Evolutionary conservation across 2,888 invertebrate species (phyloP), one percentile per base, ranked within the genome.

Genomic region (Agonopterix subpropinquella): DNA sequence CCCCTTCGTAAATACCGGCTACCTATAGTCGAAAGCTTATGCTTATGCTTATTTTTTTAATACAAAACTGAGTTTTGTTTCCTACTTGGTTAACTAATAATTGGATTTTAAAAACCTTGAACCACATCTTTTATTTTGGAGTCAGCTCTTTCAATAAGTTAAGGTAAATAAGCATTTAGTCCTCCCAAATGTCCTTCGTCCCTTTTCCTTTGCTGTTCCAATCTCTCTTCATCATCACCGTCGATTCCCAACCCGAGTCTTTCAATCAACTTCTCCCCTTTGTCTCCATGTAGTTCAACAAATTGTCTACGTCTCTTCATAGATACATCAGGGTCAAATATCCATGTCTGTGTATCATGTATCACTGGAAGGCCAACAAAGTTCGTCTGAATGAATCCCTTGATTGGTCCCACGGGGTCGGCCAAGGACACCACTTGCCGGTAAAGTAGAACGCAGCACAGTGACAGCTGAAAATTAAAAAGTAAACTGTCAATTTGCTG

Each of bases 281-380:
- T 89, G 52, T 84, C 82, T 0, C 94, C 94, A 63, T 94, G 90
- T 1, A 91, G 62, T 53, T 86, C 89, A 53, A 91, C 90, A 64
- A 92, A 94, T 53, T 89, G 89, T 47, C 77, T 88, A 43, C 92
- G 83, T 48, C 92, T 85, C 54, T 91, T 85, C 52, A 86, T 65
- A 1, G 91, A 90, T 1, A 91, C 83, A 11, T 93, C 90, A 1
- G 94, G 93, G 70, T 94, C 92, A 56, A 94, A 92, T 28, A 89
- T 72, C 91, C 92, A 93, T 1, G 77, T 68, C 11, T 88, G 87
- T 48, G 81, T 71, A 58, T 91, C 82, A 56, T 92, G 92, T 28
- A 92, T 72, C 1, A 90, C 77, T 0, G 93, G 93, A 51, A 88
- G 70, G 0, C 93, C 94, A 13, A 91, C 82, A 0, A 93, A 13